Conservation (phyloP, 2,888 invertebrate species). For the Cheilosia impressa region DNA sequence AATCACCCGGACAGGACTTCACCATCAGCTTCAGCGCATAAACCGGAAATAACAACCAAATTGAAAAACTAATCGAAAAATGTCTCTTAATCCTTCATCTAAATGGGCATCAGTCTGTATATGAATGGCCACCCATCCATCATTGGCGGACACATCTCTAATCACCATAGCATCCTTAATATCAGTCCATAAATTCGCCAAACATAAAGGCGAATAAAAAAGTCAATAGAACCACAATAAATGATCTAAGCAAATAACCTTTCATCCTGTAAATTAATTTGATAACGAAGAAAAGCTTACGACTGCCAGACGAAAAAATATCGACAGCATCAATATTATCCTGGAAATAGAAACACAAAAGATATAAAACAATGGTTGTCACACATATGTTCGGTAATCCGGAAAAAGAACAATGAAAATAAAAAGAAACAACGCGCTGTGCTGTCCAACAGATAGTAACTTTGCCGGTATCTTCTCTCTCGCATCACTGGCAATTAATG, state of each 20-base stretch:
- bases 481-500: conserved; percentile 70
- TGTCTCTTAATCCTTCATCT: conserved; percentile 42
- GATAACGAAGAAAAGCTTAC: conserved; percentile 53
- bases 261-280: conserved; percentile 71
- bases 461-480: conserved; percentile 64
- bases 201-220: not conserved
- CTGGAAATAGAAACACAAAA: conserved; percentile 43
- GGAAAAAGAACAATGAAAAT: conserved; percentile 27
- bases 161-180: conserved; percentile 32
- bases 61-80: conserved; percentile 73
- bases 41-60: conserved; percentile 61
- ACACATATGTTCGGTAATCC: conserved; percentile 55
- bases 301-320: conserved; percentile 8
- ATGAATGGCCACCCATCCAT: not conserved
- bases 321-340: conserved; percentile 62
- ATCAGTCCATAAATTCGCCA: conserved; percentile 48
- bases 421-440: conserved; percentile 30
- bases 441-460: conserved; percentile 40
- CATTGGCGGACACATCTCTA: not conserved
- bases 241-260: conserved; percentile 59
- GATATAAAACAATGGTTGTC: conserved; percentile 43
- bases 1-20: conserved; percentile 6
- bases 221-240: conserved; percentile 57
- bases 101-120: conserved; percentile 18
- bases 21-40: conserved; percentile 30